phyloP scores from a whole-genome alignment of 2,797 vertebrate genomes.

The Sebastes steindachneri region DNA sequence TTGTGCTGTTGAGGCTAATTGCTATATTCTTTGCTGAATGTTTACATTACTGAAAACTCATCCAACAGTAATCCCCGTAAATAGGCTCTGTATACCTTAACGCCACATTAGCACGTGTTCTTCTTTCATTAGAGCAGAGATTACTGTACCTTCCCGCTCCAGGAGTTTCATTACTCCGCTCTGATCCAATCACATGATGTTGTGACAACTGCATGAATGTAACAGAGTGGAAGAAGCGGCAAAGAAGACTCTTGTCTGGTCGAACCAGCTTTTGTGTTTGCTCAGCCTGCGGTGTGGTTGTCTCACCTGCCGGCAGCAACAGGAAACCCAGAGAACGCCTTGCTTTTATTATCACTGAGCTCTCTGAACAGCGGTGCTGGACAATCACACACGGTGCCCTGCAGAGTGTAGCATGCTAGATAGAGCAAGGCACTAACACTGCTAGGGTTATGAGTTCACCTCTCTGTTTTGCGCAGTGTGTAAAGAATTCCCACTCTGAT shows the following conservation, averaged over 20 bases:
- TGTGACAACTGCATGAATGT: not conserved
- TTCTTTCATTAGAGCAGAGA: conserved; percentile 8
- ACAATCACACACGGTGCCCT: not conserved
- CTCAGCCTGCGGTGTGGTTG: not conserved
- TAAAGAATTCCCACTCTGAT: not conserved
- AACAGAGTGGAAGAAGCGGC: conserved; percentile 2
- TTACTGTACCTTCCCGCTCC: not conserved
- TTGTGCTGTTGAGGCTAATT: conserved; percentile 51
- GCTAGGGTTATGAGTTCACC: not conserved
- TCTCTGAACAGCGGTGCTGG: not conserved
- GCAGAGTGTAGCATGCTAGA: not conserved
- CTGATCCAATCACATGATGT: conserved; percentile 2
- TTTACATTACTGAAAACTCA: conserved; percentile 42
- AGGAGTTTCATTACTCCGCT: not conserved
- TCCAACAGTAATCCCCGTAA: conserved; percentile 29
- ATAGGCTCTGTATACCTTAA: conserved; percentile 9
- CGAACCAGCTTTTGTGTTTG: not conserved
- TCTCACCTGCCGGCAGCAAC: not conserved
- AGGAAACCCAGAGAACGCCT: not conserved
- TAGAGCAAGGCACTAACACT: not conserved
- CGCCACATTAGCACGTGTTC: conserved; percentile 14
- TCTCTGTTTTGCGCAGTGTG: not conserved
- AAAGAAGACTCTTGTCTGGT: conserved; percentile 6
- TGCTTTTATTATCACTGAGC: not conserved
- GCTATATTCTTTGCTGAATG: conserved; percentile 41